phyloP scores from a whole-genome alignment of 2,888 invertebrate genomes.

The Palloptera scutellata region DNA sequence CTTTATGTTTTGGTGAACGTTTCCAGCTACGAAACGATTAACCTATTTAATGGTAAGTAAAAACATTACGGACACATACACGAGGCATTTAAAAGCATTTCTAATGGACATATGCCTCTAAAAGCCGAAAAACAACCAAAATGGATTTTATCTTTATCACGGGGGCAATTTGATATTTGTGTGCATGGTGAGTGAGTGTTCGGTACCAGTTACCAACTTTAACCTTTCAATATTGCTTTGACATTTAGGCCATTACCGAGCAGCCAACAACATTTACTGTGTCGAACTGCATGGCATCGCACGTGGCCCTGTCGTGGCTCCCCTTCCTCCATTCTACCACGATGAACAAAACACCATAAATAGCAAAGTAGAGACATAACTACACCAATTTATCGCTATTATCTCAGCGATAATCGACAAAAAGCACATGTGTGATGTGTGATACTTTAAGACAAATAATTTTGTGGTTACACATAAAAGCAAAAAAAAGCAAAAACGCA shows the following conservation, averaged over 20 bases:
- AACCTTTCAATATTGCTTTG: neutral
- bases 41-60: constrained; percentile 1
- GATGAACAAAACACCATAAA: neutral
- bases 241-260: neutral
- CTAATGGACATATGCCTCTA: constrained; percentile 7
- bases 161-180: neutral
- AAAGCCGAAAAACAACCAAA: neutral
- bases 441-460: neutral
- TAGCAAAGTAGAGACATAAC: neutral
- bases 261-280: neutral
- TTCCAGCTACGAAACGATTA: constrained; percentile 2
- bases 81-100: constrained; percentile 30
- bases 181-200: neutral
- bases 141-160: neutral
- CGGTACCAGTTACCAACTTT: constrained; percentile 12
- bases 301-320: too few relatives aligned
- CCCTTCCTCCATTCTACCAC: neutral
- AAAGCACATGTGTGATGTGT: neutral
- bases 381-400: neutral
- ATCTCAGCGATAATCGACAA: constrained; percentile 3
- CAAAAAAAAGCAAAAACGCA: neutral
- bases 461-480: neutral
- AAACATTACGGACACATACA: constrained; percentile 5
- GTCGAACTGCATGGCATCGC: too few relatives aligned
- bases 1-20: too few relatives aligned